Evolutionary conservation across 2,113 vertebrate genomes (phyloP).

Genomic region (Girardinichthys multiradiatus): DNA sequence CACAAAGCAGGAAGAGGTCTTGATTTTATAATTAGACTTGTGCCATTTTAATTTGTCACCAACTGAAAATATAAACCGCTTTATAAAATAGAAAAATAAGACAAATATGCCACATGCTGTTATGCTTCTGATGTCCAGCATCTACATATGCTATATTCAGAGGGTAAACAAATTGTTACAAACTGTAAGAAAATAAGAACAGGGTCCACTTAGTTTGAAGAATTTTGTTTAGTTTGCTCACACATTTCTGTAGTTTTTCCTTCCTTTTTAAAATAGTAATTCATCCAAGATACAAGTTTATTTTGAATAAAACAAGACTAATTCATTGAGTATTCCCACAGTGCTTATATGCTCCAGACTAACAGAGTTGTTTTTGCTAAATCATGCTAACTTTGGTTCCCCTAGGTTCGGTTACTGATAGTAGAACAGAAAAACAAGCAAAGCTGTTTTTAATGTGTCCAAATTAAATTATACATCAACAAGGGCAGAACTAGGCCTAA

Average conservation of each 20-base stretch:
- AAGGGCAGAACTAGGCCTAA: too few species aligned
- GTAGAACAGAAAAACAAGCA: not conserved
- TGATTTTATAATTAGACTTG: not conserved
- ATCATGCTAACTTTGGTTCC: not conserved
- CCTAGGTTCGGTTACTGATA: not conserved
- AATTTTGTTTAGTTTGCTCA: not conserved
- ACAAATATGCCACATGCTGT: not conserved
- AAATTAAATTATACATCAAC: not conserved
- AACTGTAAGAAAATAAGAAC: not conserved
- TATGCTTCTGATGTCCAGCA: not conserved
- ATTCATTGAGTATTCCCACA: too few species aligned
- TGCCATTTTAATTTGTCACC: not conserved
- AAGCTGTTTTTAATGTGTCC: not conserved
- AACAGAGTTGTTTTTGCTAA: not conserved
- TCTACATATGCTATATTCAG: not conserved
- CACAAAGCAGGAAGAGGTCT: not conserved
- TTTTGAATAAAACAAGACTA: not conserved
- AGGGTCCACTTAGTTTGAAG: not conserved
- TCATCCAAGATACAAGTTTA: not conserved
- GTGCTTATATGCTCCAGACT: not conserved
- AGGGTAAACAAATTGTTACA: not conserved
- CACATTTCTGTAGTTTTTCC: not conserved
- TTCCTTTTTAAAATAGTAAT: not conserved
- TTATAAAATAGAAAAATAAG: not conserved
- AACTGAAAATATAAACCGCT: not conserved